A percentile compares a stretch with the other conserved stretches of the same genome.
phyloP scores from a whole-genome alignment of 2,888 invertebrate species.

The Anodontia alba region DNA sequence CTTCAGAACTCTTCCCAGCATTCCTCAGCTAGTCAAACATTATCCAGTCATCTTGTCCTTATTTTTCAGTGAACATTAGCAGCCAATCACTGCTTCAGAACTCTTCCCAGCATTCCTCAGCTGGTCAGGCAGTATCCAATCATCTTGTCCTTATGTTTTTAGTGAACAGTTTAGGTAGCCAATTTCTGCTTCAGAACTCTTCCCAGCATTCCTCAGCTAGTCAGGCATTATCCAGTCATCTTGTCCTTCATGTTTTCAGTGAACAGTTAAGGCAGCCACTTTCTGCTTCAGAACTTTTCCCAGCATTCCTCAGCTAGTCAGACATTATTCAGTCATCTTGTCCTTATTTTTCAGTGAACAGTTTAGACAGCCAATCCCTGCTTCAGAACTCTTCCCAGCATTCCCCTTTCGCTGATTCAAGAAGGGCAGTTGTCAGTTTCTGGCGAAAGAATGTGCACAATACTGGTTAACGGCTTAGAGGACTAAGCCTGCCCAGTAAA shows the following conservation, averaged over 20 bases:
- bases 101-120: background rate
- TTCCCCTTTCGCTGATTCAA: too few relatives aligned
- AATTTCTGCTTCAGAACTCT: conserved; percentile 58
- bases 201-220: conserved; percentile 46
- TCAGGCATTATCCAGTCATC: conserved; percentile 73
- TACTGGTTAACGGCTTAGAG: too few relatives aligned
- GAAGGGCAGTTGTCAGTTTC: too few relatives aligned
- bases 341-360: conserved; percentile 54
- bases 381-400: conserved; percentile 50
- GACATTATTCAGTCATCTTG: conserved; percentile 1
- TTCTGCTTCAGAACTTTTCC: background rate
- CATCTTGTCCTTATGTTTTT: conserved; percentile 29
- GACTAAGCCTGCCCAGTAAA: too few relatives aligned
- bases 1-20: background rate
- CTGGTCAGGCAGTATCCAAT: background rate
- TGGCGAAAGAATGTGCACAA: too few relatives aligned
- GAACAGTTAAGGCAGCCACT: conserved; percentile 44
- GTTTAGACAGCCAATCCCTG: conserved; percentile 55
- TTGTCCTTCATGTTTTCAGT: conserved; percentile 52
- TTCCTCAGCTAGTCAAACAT: background rate
- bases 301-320: background rate
- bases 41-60: conserved; percentile 20
- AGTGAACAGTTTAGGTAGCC: conserved; percentile 59
- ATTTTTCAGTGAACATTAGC: conserved; percentile 52
- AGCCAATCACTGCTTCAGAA: conserved; percentile 47